A percentile compares a stretch with the other conserved stretches of the same genome.
phyloP scores from a whole-genome alignment of 2,113 vertebrate species.

The Lophius piscatorius region DNA sequence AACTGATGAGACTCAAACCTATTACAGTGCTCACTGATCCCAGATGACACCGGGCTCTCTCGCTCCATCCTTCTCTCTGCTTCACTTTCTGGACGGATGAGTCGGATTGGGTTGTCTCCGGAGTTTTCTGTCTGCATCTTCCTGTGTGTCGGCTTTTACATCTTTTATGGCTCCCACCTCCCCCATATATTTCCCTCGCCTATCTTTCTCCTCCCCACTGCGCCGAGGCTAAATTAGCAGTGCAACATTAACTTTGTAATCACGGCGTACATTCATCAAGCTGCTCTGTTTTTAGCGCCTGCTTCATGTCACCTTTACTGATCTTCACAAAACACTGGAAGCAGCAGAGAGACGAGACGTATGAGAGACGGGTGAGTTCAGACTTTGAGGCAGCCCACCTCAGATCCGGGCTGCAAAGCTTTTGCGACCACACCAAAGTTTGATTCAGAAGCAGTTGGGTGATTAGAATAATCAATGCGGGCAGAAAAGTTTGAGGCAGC shows the following conservation, averaged over 20 bases:
- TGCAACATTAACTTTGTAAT: constrained; percentile 20
- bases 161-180: constrained; percentile 1
- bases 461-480: no score
- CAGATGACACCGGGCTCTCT: constrained; percentile 47
- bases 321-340: constrained; percentile 10
- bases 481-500: no score
- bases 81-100: constrained; percentile 21
- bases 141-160: constrained; percentile 4
- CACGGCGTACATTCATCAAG: background rate
- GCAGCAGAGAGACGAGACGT: background rate
- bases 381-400: no score
- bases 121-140: constrained; percentile 18
- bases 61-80: constrained; percentile 14
- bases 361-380: no score
- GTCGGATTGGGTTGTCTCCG: constrained; percentile 12
- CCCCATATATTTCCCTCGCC: background rate
- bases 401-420: no score
- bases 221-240: constrained; percentile 2
- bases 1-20: constrained; percentile 63
- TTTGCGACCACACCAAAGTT: no score
- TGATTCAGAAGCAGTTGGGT: no score
- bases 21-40: constrained; percentile 79
- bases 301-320: constrained; percentile 13
- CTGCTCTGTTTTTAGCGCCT: constrained; percentile 21
- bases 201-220: background rate